Evolutionary conservation across 2,888 invertebrate species (phyloP), one percentile per base, ranked within the genome.

Genomic region (Campaea margaritaria): DNA sequence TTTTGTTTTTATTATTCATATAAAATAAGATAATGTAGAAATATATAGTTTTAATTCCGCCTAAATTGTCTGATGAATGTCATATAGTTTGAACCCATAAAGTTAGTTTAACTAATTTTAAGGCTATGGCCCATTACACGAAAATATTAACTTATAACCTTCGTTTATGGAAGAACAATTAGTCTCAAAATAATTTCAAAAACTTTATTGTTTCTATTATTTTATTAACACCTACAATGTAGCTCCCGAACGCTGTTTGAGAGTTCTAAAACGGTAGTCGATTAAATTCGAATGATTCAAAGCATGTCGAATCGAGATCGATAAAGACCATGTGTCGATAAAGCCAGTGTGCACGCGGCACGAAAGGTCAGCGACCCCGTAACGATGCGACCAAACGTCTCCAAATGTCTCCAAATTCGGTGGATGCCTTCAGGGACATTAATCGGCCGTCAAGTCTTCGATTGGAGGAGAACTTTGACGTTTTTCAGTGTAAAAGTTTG

Each of bases 361-460:
- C 74, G 63, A 79, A 62, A 79, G 90, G 87, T 86, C 86, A 70
- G 31, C 66, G 87, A 88, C 86, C 88, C 65, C 76, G 58, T 54
- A 50, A 58, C 80, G 73, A 83, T 86, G 86, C 85, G 85, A 51
- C 52, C 49, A 43, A 58, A 58, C 52, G 55, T 63, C 62, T 62
- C 45, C 58, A 46, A 52, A 36, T 38, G 49, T 53, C 86, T 87
- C 82, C 86, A 72, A 88, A 88, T 89, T 89, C 81, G 81, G 87
- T 75, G 74, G 76, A 75, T 76, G 73, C 74, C 78, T 74, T 72
- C 74, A 81, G 75, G 76, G 85, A 85, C 87, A 86, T 87, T 87
- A 88, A 88, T 90, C 87, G 86, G 81, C 81, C 79, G 83, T 67
- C 66, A 66, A 49, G 43, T 65, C 63, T 60, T 58, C 54, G 46